These are phyloP conservation scores for Zoanthus sansibaricus DNA, from an alignment of 92 coral and sea anemone genomes.

Conservation along the genomic window DNA sequence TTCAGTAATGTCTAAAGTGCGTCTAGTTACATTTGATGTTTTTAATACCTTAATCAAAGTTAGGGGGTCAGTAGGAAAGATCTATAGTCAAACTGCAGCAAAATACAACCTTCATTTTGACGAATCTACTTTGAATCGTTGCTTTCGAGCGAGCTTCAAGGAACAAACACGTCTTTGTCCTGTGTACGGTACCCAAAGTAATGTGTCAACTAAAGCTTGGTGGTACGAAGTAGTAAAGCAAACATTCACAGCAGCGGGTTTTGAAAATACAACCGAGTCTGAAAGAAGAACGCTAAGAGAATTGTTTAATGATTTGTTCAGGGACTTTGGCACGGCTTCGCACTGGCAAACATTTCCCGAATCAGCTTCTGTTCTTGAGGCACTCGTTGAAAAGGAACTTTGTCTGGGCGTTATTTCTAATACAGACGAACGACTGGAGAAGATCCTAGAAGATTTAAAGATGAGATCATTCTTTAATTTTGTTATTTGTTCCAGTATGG, in stretches of 20 bases:
- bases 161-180: conserved; percentile 68
- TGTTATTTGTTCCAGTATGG: conserved; percentile 75
- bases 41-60: conserved; percentile 86
- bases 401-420: conserved; percentile 87
- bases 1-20: conserved; percentile 39
- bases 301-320: conserved; percentile 64
- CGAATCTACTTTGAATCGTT: conserved; percentile 58
- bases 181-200: conserved; percentile 73
- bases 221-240: conserved; percentile 75
- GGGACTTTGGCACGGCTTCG: conserved; percentile 61
- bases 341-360: conserved; percentile 90
- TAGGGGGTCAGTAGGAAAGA: conserved; percentile 79
- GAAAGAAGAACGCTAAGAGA: conserved; percentile 57
- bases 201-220: conserved; percentile 73
- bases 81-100: conserved; percentile 75
- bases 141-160: conserved; percentile 70
- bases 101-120: conserved; percentile 63
- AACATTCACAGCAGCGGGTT: conserved; percentile 72
- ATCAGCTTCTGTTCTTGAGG: conserved; percentile 63
- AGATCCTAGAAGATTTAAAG: conserved; percentile 66
- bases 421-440: conserved; percentile 84
- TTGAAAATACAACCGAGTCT: conserved; percentile 5
- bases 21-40: conserved; percentile 86
- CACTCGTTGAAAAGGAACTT: conserved; percentile 56
- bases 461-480: conserved; percentile 72